Evolutionary conservation across 2,113 vertebrate species (phyloP).

Genomic region (Nerophis lumbriciformis): DNA sequence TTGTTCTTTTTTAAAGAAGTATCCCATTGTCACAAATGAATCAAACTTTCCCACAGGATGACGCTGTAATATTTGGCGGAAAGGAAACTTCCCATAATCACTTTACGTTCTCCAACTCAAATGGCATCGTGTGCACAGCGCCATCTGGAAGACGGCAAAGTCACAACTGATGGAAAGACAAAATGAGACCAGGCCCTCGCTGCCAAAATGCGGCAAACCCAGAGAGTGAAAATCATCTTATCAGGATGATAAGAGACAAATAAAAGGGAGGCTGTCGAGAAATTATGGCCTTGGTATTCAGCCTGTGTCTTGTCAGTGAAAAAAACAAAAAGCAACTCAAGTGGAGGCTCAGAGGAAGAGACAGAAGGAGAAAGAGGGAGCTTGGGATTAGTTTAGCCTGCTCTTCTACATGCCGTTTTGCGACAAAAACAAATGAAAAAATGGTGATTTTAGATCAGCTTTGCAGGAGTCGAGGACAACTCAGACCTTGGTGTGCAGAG

Average conservation of each 20-base stretch:
- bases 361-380: conserved; percentile 23
- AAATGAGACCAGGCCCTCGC: conserved; percentile 55
- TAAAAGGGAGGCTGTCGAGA: conserved; percentile 62
- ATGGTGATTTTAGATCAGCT: conserved; percentile 62
- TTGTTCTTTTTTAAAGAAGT: conserved; percentile 24
- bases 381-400: conserved; percentile 57
- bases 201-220: conserved; percentile 61
- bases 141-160: conserved; percentile 38
- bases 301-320: conserved; percentile 61
- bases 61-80: conserved; percentile 41
- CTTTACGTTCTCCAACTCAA: conserved; percentile 40
- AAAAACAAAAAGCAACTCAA: conserved; percentile 57
- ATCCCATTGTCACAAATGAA: conserved; percentile 26
- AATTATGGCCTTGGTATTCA: conserved; percentile 65
- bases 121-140: conserved; percentile 31
- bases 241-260: conserved; percentile 58
- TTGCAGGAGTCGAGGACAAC: conserved; percentile 54
- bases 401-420: conserved; percentile 46
- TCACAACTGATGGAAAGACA: conserved; percentile 48
- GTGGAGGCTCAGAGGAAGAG: conserved; percentile 26
- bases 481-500: conserved; percentile 34
- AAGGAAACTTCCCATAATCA: conserved; percentile 47
- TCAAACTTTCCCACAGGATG: conserved; percentile 36
- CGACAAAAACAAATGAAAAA: conserved; percentile 44
- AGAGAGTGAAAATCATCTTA: conserved; percentile 63